Evolutionary conservation across 2,797 vertebrate species (phyloP), one percentile per base, ranked within the genome.

Genomic region (Bradypodion ventrale): DNA sequence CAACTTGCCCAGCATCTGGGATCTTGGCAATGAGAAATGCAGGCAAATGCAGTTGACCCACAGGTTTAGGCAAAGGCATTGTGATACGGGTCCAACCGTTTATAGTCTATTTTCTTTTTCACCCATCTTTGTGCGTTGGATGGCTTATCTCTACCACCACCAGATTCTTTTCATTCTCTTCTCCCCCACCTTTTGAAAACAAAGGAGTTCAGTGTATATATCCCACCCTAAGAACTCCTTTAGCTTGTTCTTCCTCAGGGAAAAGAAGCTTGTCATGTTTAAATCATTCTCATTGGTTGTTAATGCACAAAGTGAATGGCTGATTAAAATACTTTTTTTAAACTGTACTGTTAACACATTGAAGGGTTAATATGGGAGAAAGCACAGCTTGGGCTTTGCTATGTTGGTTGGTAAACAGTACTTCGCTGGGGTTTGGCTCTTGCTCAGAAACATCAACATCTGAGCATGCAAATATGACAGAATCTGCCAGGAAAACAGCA

Each of bases 401-500:
- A 8, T 85, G 68, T 75, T 40, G 44, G n/a, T 52, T 60, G 74
- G 79, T 82, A 82, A 85, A 85, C 79, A 81, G 40, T 37, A 16
- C 23, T 85, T 70, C 32, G 79, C 77, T 80, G 23, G 46, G 70
- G 16, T 29, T 79, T 73, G 69, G 76, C 83, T 75, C 60, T 32
- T 16, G 60, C 32, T 85, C 19, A 59, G 42, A 77, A 85, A 77
- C 46, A 73, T 85, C 84, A 85, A 85, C 65, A 85, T 72, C 52
- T 60, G 74, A 82, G 44, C 74, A 82, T 46, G 42, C 83, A 85
- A 76, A 32, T 70, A 77, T 62, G 52, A 82, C 35, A 40, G 74
- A 70, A 52, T 62, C 79, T 81, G 52, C 84, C 84, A 77, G 44
- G 65, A 85, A 81, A 85, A 63, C 79, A 82, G 79, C 75, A 76